Base-by-base conservation (phyloP, 2,113 vertebrate genomes). In the Larimichthys crocea region DNA sequence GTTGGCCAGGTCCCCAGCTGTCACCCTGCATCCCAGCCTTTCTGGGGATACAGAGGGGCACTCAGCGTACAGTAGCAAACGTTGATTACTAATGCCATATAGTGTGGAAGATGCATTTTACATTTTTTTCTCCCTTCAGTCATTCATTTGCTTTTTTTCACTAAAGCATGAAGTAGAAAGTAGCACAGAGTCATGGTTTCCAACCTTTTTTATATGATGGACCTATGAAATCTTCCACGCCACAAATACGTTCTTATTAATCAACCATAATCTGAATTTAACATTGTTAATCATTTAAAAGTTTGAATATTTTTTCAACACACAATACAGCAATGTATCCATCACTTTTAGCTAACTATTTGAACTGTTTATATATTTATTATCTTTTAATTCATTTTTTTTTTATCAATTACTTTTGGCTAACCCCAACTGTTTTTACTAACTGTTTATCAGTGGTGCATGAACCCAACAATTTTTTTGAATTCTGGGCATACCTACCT, bases 1-100 rank as follows among this genome's bases (percentile, higher is more conserved):
- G 95, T 94, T 97, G 82, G 96, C 95, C 93, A 74, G 89, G 95
- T 95, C 96, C 95, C 94, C 88, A 94, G 95, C 95, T 95, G 95
- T 96, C 94, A 91, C 80, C 88, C 93, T 95, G 96, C 96, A 95
- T 96, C 95, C 95, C 63, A 46, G 69, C 83, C 70, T 76, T 63
- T 60, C 57, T 15, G 19, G 31, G 61, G 93, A 97, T 95, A 95
- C 88, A 17, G 63, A 74, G 87, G 93, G 94, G 93, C 93, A 93
- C 95, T 95, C 92, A 84, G 93, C 88, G 92, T 96, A 90, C 67
- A 78, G 69, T 22, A 95, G 96, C 94, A 94, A 89, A 93, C 89
- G 75, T 92, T 95, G 95, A 96, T 87, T 91, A 50, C 80, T 71
- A 65, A 70, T 5, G 56, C n/a, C 29, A 60, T 46, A 40, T 12